Base-by-base conservation (phyloP, 2,113 vertebrate species). In the Cariama cristata region DNA sequence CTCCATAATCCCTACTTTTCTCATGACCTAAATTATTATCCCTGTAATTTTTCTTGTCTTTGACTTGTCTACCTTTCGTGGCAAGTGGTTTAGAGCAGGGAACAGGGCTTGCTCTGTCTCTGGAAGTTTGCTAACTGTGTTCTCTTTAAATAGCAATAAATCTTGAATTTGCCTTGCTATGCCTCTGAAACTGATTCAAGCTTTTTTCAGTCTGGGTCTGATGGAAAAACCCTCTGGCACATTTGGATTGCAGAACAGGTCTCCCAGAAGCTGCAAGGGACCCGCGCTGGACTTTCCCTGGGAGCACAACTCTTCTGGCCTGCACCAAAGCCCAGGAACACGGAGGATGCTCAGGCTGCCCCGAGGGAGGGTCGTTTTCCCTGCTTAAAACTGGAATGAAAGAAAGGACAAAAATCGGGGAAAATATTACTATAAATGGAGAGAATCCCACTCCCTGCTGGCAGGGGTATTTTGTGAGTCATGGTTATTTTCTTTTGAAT, bases 341-440 rank as follows among this genome's bases (percentile, higher is more conserved):
- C 1, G 4, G 30, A 66, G 33, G 40, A 23, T 90, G 26, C 26
- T 62, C 40, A 63, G 28, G 11, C 16, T 80, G 4, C 45, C 27
- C 14, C n/a, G 19, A 32, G 24, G 21, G 28, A 83, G 64, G 56
- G 45, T 44, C 2, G 1, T 79, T 74, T 68, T 73, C 40, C 60
- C 38, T 75, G 16, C 56, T 92, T 30, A 60, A 95, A 86, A 27
- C 4, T 2, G 4, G 40, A 92, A 59, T 88, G 32, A 79, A 86
- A 56, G 22, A 92, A 72, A 59, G 30, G 24, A 79, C 23, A 79
- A 73, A 89, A 73, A 44, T 8, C 52, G 20, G 56, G 24, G 42
- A 64, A 88, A 76, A 91, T 92, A 92, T 87, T 96, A 72, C 92
- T 93, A 95, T 93, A 97, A 91, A 97, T 85, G 92, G 83, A 93